Percentiles rank a stretch among this genome's conserved stretches.
Conservation (phyloP, 2,888 invertebrate species). For the Caenorhabditis sp. region DNA sequence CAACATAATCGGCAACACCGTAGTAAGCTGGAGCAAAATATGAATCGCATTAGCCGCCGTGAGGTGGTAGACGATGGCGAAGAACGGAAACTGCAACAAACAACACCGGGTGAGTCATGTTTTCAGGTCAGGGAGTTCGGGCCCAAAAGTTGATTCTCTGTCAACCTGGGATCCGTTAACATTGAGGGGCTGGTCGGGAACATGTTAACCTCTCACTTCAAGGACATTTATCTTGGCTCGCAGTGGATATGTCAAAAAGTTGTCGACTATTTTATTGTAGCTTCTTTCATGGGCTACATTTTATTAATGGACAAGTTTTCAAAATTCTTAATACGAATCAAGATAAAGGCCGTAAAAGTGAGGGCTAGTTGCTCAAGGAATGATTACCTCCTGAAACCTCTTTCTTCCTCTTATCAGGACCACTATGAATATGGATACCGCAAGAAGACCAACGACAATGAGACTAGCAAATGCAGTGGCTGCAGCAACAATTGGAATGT, state of each 20-base stretch:
- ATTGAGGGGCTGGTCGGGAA: too few relatives aligned
- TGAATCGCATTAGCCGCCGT: conserved; percentile 64
- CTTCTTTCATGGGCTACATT: too few relatives aligned
- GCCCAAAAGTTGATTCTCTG: too few relatives aligned
- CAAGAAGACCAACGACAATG: conserved; percentile 55
- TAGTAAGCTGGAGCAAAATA: conserved; percentile 58
- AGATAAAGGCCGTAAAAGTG: background rate
- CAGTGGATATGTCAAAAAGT: too few relatives aligned
- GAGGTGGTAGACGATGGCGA: conserved; percentile 70
- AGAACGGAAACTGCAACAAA: conserved; percentile 68
- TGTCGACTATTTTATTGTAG: too few relatives aligned
- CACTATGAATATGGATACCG: conserved; percentile 58
- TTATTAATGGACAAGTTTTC: too few relatives aligned
- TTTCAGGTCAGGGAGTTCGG: background rate
- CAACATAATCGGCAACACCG: conserved; percentile 68
- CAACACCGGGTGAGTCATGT: conserved; percentile 2
- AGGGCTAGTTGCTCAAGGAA: too few relatives aligned
- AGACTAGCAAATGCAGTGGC: conserved; percentile 56
- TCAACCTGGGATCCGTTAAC: too few relatives aligned
- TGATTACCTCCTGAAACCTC: conserved; percentile 59
- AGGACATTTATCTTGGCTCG: too few relatives aligned
- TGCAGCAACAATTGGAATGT: conserved; percentile 68
- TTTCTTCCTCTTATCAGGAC: conserved; percentile 65
- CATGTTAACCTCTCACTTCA: too few relatives aligned
- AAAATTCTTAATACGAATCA: too few relatives aligned